Evolutionary conservation across 2,113 vertebrate species (phyloP).

Genomic region (Eretmochelys imbricata): DNA sequence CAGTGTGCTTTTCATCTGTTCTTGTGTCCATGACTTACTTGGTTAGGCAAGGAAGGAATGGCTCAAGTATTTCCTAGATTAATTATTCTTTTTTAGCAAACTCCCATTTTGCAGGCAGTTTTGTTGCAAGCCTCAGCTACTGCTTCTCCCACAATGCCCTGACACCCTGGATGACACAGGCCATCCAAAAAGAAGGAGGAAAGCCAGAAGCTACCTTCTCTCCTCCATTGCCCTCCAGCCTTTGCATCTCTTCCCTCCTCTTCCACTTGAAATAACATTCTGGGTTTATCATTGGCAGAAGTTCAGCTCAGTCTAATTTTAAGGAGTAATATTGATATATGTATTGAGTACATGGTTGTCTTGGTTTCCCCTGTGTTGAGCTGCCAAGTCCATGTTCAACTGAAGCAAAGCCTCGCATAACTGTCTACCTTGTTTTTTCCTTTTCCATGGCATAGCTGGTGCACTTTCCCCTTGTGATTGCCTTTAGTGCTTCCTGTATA

Average conservation of each 20-base stretch:
- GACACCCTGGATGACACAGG: background rate
- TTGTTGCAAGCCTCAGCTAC: background rate
- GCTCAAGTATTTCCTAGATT: conserved; percentile 29
- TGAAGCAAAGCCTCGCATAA: background rate
- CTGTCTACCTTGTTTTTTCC: conserved; percentile 5
- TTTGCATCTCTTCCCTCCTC: background rate
- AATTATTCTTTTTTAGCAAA: background rate
- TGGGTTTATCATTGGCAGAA: background rate
- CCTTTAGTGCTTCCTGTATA: conserved; percentile 33
- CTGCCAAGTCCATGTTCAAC: background rate
- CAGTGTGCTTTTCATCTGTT: conserved; percentile 1
- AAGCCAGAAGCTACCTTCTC: background rate
- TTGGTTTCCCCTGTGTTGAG: background rate
- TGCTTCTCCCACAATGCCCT: background rate
- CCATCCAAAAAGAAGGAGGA: background rate
- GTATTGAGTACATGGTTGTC: background rate
- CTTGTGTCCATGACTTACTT: conserved; percentile 21
- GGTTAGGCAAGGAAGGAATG: conserved; percentile 15
- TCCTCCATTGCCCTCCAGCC: background rate
- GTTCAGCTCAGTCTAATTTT: conserved; percentile 3
- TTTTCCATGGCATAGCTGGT: conserved; percentile 1
- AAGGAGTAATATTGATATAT: background rate
- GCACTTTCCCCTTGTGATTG: conserved; percentile 34
- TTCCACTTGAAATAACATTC: background rate
- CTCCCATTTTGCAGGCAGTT: background rate